A percentile compares a stretch with the other conserved stretches of the same genome.
These are phyloP conservation scores for Thereuonema tuberculata DNA, from an alignment of 1,140 invertebrate species.

Conservation along the genomic window DNA sequence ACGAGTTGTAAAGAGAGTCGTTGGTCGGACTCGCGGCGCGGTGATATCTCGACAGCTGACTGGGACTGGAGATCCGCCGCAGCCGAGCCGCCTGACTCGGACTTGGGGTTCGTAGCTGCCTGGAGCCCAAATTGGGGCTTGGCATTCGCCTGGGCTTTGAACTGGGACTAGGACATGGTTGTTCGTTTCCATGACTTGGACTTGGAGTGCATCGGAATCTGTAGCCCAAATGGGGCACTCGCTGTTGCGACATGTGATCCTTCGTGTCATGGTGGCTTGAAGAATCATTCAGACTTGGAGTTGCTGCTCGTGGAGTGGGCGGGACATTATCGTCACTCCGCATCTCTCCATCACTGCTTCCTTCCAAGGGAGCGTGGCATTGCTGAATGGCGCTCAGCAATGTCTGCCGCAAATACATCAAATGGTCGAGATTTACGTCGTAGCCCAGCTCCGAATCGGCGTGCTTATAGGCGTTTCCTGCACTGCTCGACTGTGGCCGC, in stretches of 20 bases:
- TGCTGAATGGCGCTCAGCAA: constrained; percentile 27
- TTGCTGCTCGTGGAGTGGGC: too few species aligned
- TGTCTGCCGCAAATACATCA: constrained; percentile 26
- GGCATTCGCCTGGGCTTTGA: background rate
- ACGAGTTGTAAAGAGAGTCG: background rate
- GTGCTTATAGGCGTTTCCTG: constrained; percentile 11
- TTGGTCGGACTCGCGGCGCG: too few species aligned
- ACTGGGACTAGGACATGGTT: background rate
- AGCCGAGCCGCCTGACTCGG: background rate
- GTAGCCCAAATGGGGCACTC: too few species aligned
- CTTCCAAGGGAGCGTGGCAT: too few species aligned
- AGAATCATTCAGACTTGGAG: background rate
- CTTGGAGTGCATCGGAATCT: too few species aligned
- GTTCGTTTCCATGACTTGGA: background rate
- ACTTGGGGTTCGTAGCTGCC: constrained; percentile 4
- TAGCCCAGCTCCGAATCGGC: constrained; percentile 12
- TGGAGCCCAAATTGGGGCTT: background rate
- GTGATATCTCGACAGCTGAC: background rate
- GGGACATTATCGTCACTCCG: too few species aligned
- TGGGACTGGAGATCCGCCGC: constrained; percentile 3
- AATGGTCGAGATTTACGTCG: constrained; percentile 26
- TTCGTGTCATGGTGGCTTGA: too few species aligned
- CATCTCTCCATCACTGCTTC: too few species aligned
- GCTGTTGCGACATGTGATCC: too few species aligned
- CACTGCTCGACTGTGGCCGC: constrained; percentile 4